Evolutionary conservation across 2,113 vertebrate species (phyloP), one percentile per base, ranked within the genome.

Genomic region (Sebastes fasciatus): DNA sequence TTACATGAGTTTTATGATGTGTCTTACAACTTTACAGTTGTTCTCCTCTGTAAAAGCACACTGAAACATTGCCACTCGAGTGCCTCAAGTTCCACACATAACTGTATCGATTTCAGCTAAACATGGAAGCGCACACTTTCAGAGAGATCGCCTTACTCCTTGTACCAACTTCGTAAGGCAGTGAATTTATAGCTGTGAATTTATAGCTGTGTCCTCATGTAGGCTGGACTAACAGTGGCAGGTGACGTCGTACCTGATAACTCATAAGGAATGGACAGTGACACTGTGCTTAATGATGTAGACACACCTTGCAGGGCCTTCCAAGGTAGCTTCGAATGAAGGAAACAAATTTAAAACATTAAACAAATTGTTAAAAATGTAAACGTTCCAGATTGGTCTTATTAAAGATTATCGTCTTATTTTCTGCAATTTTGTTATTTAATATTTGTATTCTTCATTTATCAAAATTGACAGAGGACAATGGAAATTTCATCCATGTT

Each of bases 31-130:
- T 67, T 74, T 68, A 14, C 13, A 16, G 17, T 67, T 55, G 54
- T 81, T 77, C 66, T 66, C 48, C 69, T 52, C 21, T 0, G 1
- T 62, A 48, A 83, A 82, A 86, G 60, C 68, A 46, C 21, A 55
- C 68, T 57, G 66, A 75, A 34, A 40, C 79, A 46, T 83, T 82
- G 65, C n/a, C 34, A 55, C 85, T 51, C 3, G 26, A 88, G 89
- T 77, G 86, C 69, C 73, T 85, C 70, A 68, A 89, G 90, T 91
- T 91, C 83, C 80, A 88, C 68, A 69, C 91, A 92, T 94, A 87
- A 67, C 87, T 91, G 88, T 88, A 94, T 93, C 86, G 89, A 91
- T 91, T 94, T 91, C 85, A 91, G 85, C 91, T 87, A 88, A 93
- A 89, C 81, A 61, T 63, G 88, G 84, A 91, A 80, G 75, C 82